Conservation (phyloP, 2,888 invertebrate genomes). For the Tetragnatha montana region DNA sequence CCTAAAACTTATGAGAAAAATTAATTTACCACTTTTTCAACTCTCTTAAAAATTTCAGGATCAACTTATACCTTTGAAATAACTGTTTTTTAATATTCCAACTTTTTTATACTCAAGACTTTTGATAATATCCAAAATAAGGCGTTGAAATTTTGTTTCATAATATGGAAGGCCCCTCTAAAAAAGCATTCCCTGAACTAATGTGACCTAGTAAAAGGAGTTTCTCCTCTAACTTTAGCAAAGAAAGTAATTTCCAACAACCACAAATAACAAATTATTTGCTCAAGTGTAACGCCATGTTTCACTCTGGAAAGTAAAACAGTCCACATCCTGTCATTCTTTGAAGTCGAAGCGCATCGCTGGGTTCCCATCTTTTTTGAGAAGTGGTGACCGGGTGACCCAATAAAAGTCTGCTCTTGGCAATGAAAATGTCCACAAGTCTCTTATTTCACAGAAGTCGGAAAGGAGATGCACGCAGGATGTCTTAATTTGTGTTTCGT, state of each 20-base stretch:
- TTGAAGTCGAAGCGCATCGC: not conserved
- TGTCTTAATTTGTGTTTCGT: not conserved
- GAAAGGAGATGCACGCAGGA: not conserved
- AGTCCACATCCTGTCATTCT: not conserved
- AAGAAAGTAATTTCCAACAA: not conserved
- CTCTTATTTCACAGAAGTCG: not conserved
- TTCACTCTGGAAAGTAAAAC: not conserved
- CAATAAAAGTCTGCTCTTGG: constrained; percentile 20
- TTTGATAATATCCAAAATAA: not conserved
- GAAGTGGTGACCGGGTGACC: constrained; percentile 24
- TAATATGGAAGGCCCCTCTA: not conserved
- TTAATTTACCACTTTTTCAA: no score
- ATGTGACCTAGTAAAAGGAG: not conserved
- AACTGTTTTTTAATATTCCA: no score
- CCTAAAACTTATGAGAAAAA: no score
- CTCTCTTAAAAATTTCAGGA: no score
- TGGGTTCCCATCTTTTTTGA: not conserved
- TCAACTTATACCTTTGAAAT: no score
- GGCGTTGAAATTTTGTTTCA: not conserved
- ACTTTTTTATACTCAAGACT: no score
- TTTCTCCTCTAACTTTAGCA: not conserved
- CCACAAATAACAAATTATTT: no score
- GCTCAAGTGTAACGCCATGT: not conserved
- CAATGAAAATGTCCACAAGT: constrained; percentile 3
- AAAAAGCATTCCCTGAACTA: not conserved